Percentiles rank a stretch among this genome's conserved stretches.
Evolutionary conservation across 2,113 vertebrate genomes (phyloP).

Genomic region (Grammomys dolichurus): DNA sequence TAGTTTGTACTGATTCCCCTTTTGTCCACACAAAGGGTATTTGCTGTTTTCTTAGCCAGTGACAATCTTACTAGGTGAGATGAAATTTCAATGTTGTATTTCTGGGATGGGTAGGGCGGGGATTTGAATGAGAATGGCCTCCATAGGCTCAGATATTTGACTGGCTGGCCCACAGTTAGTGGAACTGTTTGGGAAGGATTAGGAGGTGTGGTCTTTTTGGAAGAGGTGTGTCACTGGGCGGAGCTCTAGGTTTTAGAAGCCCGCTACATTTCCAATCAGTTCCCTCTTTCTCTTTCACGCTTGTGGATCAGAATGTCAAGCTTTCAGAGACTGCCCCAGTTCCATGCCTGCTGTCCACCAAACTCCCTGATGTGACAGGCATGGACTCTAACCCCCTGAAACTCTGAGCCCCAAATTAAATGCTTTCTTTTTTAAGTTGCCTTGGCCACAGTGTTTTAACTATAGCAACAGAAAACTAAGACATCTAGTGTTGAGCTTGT

Average conservation of each 20-base stretch:
- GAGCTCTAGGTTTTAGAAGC: neutral
- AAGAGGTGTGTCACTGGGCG: neutral
- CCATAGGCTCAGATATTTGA: neutral
- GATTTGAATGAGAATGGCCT: neutral
- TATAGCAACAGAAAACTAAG: neutral
- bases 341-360: neutral
- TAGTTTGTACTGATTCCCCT: neutral
- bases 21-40: too few species aligned
- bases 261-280: neutral
- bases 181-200: neutral
- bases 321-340: neutral
- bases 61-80: neutral
- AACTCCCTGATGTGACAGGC: too few species aligned
- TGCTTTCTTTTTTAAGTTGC: neutral
- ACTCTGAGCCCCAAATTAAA: neutral
- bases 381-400: neutral
- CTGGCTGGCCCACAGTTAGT: neutral
- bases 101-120: neutral
- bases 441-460: neutral
- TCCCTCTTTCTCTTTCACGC: neutral
- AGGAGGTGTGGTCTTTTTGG: neutral
- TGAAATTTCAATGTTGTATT: neutral
- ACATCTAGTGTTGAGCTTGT: neutral
- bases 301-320: neutral
- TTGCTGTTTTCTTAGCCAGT: neutral